Evolutionary conservation across 1,140 invertebrate species (phyloP).

Genomic region (Diploscapter pachys): DNA sequence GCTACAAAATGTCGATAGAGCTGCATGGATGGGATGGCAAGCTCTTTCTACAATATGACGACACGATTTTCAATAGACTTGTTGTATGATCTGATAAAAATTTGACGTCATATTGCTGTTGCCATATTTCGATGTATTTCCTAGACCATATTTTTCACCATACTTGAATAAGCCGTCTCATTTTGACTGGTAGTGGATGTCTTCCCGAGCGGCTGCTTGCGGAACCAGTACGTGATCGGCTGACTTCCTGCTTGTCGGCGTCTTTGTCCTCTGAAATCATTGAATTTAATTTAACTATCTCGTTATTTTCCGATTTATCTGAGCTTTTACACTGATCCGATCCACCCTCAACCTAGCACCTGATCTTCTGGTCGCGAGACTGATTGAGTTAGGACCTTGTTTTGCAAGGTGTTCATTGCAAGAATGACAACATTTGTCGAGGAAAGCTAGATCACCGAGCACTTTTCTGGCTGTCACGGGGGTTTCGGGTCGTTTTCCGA

Average conservation of each 20-base stretch:
- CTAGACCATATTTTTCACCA: not conserved
- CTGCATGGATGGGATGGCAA: not conserved
- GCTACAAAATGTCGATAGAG: not conserved
- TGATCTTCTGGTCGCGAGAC: not conserved
- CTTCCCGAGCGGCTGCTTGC: conserved; percentile 6
- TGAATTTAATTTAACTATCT: not conserved
- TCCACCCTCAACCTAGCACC: not conserved
- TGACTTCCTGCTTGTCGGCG: not conserved
- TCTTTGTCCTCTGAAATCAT: not conserved
- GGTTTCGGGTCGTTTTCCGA: too few relatives aligned
- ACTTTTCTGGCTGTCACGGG: too few relatives aligned
- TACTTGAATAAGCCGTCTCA: conserved; percentile 51
- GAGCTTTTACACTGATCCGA: not conserved
- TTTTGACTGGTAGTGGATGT: conserved; percentile 42
- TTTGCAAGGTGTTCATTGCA: not conserved
- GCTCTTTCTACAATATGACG: too few relatives aligned
- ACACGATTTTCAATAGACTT: too few relatives aligned
- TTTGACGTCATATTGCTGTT: too few relatives aligned
- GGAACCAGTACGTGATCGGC: conserved; percentile 7
- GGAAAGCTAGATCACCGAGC: too few relatives aligned
- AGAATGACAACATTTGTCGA: too few relatives aligned
- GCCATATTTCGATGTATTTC: not conserved
- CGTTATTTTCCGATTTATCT: not conserved
- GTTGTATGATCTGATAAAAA: too few relatives aligned
- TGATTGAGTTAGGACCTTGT: not conserved